Percentiles rank a stretch among this genome's conserved stretches.
Conservation (phyloP, 2,888 invertebrate species). For the Ethmia dodecea region DNA sequence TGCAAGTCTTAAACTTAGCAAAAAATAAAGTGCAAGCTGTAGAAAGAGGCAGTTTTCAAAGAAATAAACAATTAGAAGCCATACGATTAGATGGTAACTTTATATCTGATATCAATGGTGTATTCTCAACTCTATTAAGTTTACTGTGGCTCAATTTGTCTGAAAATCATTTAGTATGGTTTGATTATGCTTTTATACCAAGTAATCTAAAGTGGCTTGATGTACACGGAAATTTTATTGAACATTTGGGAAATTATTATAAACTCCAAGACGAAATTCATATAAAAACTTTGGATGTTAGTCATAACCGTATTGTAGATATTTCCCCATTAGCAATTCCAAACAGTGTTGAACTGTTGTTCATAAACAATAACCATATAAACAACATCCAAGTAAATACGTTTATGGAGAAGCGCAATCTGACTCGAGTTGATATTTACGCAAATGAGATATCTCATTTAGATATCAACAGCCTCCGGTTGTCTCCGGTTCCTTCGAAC, state of each 20-base stretch:
- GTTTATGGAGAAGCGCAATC: conserved; percentile 89
- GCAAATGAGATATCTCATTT: conserved; percentile 91
- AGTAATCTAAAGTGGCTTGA: conserved; percentile 93
- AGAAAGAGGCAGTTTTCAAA: conserved; percentile 89
- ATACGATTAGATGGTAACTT: conserved; percentile 93
- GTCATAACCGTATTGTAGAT: conserved; percentile 90
- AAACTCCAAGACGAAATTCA: conserved; percentile 87
- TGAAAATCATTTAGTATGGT: conserved; percentile 94
- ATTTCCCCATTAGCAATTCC: conserved; percentile 90
- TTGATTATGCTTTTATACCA: conserved; percentile 94
- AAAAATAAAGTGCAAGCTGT: conserved; percentile 92
- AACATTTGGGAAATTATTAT: conserved; percentile 91
- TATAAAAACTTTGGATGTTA: conserved; percentile 91
- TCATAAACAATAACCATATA: conserved; percentile 94
- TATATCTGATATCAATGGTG: conserved; percentile 91
- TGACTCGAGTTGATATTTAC: conserved; percentile 93
- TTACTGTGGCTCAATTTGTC: conserved; percentile 92
- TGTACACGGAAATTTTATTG: conserved; percentile 92
- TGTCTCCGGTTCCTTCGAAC: conserved; percentile 85
- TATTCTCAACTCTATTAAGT: conserved; percentile 88
- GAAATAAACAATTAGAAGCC: conserved; percentile 89
- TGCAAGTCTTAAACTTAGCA: conserved; percentile 92
- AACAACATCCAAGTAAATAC: conserved; percentile 89
- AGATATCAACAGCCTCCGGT: conserved; percentile 88
- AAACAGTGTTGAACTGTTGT: conserved; percentile 89